Percentiles rank a stretch among this genome's conserved stretches.
phyloP scores from a whole-genome alignment of 1,140 invertebrate genomes.

The Dendroctonus valens region DNA sequence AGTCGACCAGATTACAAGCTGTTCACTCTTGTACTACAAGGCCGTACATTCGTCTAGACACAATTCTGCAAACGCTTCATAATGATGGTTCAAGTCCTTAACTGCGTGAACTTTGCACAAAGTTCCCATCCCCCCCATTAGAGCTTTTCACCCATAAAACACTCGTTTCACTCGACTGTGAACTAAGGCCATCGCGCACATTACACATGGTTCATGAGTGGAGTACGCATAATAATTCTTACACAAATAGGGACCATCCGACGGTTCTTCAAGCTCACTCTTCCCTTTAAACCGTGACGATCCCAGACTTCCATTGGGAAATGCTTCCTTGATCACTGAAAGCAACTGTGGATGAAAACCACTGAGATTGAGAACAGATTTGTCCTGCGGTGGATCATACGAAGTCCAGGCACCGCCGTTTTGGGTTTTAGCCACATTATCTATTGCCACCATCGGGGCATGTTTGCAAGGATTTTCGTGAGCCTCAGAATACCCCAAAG shows the following conservation, averaged over 20 bases:
- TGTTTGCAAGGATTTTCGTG: constrained; percentile 75
- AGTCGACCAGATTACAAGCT: too few species aligned
- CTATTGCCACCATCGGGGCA: constrained; percentile 80
- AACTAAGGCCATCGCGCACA: constrained; percentile 92
- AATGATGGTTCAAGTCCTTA: constrained; percentile 86
- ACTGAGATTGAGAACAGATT: constrained; percentile 18
- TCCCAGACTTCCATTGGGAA: constrained; percentile 41
- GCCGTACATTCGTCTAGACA: constrained; percentile 37
- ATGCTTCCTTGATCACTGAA: constrained; percentile 37
- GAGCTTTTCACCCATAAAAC: constrained; percentile 67
- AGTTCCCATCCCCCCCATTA: constrained; percentile 71
- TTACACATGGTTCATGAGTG: constrained; percentile 83
- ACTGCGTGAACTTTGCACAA: constrained; percentile 74
- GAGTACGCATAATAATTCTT: constrained; percentile 87
- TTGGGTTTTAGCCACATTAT: constrained; percentile 79
- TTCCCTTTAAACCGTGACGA: constrained; percentile 46
- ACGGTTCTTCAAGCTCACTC: constrained; percentile 46
- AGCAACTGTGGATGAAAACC: constrained; percentile 42
- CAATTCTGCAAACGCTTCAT: constrained; percentile 65
- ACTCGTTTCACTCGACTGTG: constrained; percentile 81
- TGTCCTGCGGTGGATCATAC: neutral
- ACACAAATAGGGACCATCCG: constrained; percentile 75
- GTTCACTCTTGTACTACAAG: too few species aligned
- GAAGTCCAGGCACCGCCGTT: constrained; percentile 71
- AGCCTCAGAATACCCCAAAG: constrained; percentile 63